Percentiles rank a stretch among this genome's conserved stretches.
Conservation (phyloP, 2,888 invertebrate species). For the Penaeus monodon region DNA sequence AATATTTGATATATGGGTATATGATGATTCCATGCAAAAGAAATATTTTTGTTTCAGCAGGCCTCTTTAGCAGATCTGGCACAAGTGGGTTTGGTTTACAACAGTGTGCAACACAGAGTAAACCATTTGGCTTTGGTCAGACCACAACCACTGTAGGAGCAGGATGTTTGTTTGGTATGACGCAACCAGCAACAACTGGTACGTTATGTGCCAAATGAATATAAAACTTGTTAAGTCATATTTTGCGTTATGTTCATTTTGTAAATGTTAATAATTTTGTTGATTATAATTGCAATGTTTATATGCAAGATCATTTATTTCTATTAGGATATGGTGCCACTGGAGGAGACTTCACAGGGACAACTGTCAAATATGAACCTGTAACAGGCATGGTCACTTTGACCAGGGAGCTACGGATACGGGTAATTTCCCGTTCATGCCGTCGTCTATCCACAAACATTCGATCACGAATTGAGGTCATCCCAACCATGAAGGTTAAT, state of each 20-base stretch:
- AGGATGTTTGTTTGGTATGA: slow-evolving; percentile 45
- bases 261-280: no score
- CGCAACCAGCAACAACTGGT: slow-evolving; percentile 20
- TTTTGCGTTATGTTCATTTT: no score
- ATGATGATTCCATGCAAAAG: no score
- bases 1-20: no score
- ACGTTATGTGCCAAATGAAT: no score
- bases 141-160: slow-evolving; percentile 58
- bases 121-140: slow-evolving; percentile 61
- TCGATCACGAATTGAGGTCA: slow-evolving; percentile 86
- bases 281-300: no score
- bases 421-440: no score
- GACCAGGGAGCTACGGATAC: slow-evolving; percentile 77
- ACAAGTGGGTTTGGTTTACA: slow-evolving; percentile 45
- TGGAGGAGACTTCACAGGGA: slow-evolving; percentile 74
- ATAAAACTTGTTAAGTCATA: background rate
- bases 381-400: slow-evolving; percentile 87
- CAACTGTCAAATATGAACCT: slow-evolving; percentile 78
- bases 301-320: background rate
- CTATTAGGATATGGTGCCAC: slow-evolving; percentile 37
- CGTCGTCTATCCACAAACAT: slow-evolving; percentile 84
- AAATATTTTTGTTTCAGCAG: background rate
- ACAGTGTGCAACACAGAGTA: slow-evolving; percentile 43
- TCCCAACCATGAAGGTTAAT: slow-evolving; percentile 64
- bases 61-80: slow-evolving; percentile 51